Conservation (phyloP, 2,797 vertebrate species). For the Danio kyathit region DNA sequence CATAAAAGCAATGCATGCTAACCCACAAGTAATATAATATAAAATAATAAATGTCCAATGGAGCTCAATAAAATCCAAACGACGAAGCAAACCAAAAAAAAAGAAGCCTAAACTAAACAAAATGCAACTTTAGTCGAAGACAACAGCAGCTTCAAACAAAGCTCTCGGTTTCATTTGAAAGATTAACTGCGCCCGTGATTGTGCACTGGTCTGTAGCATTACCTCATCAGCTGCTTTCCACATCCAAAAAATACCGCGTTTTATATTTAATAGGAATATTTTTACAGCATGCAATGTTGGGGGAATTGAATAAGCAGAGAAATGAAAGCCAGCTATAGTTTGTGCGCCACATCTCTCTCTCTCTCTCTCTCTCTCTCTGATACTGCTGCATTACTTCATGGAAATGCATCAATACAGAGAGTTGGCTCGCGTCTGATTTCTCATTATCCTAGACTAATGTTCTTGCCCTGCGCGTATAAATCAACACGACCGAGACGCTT, state of each 20-base stretch:
- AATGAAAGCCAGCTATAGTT: constrained; percentile 20
- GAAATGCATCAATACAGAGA: constrained; percentile 35
- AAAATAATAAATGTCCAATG: background rate
- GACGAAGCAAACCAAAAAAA: no score
- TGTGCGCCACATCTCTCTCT: background rate
- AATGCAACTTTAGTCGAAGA: background rate
- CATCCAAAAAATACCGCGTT: constrained; percentile 19
- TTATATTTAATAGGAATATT: constrained; percentile 20
- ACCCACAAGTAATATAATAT: no score
- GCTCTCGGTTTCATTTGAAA: constrained; percentile 9
- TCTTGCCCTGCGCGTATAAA: constrained; percentile 54
- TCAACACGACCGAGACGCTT: constrained; percentile 54
- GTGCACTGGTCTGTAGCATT: constrained; percentile 16
- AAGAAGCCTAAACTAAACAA: background rate
- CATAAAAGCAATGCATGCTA: background rate
- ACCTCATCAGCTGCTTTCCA: background rate
- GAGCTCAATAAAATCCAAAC: background rate
- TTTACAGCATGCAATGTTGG: constrained; percentile 12
- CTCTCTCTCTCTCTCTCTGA: constrained; percentile 6
- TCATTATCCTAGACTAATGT: constrained; percentile 58
- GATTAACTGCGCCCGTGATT: constrained; percentile 24
- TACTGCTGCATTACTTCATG: constrained; percentile 40
- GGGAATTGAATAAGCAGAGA: constrained; percentile 14
- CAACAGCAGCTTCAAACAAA: background rate
- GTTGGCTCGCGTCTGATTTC: constrained; percentile 54